Evolutionary conservation across 2,113 vertebrate genomes (phyloP).

Genomic region (Toxostoma redivivum): DNA sequence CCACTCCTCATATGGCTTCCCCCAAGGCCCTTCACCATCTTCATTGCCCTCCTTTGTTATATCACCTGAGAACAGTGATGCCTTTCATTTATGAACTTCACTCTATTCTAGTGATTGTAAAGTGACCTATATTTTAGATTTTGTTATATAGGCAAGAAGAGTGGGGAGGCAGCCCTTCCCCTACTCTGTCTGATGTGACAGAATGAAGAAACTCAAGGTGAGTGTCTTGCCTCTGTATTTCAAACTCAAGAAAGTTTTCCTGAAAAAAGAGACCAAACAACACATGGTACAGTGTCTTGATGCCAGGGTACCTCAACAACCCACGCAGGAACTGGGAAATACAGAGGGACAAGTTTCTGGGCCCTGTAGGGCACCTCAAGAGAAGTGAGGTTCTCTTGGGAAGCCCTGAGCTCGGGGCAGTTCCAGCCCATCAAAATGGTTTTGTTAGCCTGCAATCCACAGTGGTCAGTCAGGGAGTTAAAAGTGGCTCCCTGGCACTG

Average conservation of each 20-base stretch:
- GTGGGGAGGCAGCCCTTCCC: background rate
- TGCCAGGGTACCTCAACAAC: background rate
- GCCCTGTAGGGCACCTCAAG: background rate
- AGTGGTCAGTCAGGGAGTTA: background rate
- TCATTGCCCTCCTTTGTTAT: background rate
- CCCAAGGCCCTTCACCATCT: background rate
- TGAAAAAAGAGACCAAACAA: background rate
- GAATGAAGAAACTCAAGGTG: background rate
- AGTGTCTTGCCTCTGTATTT: background rate
- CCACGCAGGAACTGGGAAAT: background rate
- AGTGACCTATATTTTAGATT: background rate
- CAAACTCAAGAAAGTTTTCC: background rate
- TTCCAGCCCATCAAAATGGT: background rate
- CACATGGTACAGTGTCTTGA: background rate
- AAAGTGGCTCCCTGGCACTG: background rate
- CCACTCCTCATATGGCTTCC: background rate
- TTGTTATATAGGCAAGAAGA: background rate
- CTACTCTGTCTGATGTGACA: background rate
- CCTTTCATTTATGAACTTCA: background rate
- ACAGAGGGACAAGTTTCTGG: background rate
- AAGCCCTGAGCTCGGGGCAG: background rate
- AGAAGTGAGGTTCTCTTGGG: background rate
- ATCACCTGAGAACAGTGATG: background rate
- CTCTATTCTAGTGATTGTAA: background rate
- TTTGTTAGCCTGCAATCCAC: background rate